Evolutionary conservation across 2,888 invertebrate species (phyloP).

Genomic region (Apeira syringaria): DNA sequence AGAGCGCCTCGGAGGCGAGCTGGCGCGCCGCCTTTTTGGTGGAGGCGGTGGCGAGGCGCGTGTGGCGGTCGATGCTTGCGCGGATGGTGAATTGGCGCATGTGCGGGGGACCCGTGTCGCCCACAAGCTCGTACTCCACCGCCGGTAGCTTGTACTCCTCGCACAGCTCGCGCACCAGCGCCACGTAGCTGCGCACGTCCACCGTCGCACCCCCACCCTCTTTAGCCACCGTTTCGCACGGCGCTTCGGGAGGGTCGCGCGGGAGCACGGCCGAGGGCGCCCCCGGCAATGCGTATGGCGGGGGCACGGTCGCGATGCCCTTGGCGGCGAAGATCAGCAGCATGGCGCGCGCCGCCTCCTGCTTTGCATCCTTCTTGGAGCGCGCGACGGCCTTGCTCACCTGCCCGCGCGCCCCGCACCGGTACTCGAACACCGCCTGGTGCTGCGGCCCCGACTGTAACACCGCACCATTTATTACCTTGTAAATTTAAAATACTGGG

Average conservation of each 20-base stretch:
- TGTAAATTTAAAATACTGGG: no score
- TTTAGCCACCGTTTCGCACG: slow-evolving; percentile 1
- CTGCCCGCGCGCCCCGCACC: slow-evolving; percentile 61
- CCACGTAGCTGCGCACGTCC: slow-evolving; percentile 56
- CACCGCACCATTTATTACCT: no score
- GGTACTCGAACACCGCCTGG: slow-evolving; percentile 68
- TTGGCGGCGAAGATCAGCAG: slow-evolving; percentile 59
- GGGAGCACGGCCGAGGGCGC: slow-evolving; percentile 2
- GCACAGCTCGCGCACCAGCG: slow-evolving; percentile 73
- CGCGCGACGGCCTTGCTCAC: slow-evolving; percentile 70
- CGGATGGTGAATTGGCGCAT: slow-evolving; percentile 84
- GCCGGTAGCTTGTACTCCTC: slow-evolving; percentile 72
- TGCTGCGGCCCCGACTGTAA: slow-evolving; percentile 65
- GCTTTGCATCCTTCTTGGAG: slow-evolving; percentile 83
- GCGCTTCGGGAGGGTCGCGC: background rate
- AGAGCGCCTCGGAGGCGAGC: slow-evolving; percentile 78
- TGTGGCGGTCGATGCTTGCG: slow-evolving; percentile 79
- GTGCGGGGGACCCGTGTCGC: slow-evolving; percentile 87
- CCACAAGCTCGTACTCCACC: slow-evolving; percentile 80
- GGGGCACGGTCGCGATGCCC: slow-evolving; percentile 53
- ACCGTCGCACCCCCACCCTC: background rate
- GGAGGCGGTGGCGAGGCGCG: slow-evolving; percentile 79
- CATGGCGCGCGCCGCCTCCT: slow-evolving; percentile 80
- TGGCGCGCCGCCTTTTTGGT: slow-evolving; percentile 88
- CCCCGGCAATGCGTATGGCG: slow-evolving; percentile 33